phyloP scores from a whole-genome alignment of 2,888 invertebrate genomes.

The Chymomyza fuscimana region DNA sequence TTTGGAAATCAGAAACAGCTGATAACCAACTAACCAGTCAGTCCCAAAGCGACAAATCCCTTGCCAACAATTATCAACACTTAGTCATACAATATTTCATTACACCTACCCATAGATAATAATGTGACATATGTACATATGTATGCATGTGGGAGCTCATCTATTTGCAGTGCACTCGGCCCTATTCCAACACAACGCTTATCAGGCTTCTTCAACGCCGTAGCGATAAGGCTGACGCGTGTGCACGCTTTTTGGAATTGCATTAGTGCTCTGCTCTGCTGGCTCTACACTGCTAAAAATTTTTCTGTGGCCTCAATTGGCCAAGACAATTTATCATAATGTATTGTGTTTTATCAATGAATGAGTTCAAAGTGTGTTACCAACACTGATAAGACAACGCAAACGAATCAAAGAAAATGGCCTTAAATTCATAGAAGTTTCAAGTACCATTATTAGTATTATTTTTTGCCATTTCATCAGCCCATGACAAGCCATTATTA shows the following conservation, averaged over 20 bases:
- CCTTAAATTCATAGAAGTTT: constrained; percentile 23
- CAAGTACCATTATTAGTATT: constrained; percentile 11
- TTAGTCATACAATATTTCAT: background rate
- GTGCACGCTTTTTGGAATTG: background rate
- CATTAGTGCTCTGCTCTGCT: too few relatives aligned
- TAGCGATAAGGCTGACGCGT: constrained; percentile 38
- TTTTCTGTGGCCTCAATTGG: constrained; percentile 33
- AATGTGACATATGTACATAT: background rate
- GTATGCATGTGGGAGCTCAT: background rate
- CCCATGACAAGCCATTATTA: background rate
- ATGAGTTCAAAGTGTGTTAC: background rate
- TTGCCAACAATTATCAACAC: background rate
- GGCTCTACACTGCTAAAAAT: constrained; percentile 23
- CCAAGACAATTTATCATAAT: constrained; percentile 26
- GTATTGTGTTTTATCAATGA: constrained; percentile 8
- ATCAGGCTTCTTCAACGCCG: background rate
- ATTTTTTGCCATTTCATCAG: background rate
- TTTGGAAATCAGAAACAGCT: constrained; percentile 64
- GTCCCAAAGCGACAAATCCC: background rate
- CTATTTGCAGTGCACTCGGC: constrained; percentile 33
- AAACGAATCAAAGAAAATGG: background rate
- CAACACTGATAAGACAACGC: background rate
- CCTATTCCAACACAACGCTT: background rate
- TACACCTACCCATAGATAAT: background rate
- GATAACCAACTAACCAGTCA: constrained; percentile 43